Conservation (phyloP, 2,797 vertebrate genomes). For the Psittacula derbiana region DNA sequence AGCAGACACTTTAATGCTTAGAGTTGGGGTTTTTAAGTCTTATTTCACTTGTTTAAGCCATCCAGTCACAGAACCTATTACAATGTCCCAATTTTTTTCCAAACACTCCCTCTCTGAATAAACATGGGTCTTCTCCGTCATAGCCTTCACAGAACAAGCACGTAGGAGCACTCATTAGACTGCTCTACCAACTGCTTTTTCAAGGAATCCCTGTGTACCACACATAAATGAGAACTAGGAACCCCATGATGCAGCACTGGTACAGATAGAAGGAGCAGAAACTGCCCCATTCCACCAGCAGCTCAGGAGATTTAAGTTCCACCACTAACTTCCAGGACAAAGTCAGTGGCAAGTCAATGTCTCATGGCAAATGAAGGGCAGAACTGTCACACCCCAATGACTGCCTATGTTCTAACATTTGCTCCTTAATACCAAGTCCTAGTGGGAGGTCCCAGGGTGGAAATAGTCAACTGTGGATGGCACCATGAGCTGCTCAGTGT, state of each 20-base stretch:
- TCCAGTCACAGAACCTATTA: not conserved
- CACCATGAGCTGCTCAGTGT: not conserved
- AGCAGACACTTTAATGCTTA: not conserved
- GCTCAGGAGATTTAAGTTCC: not conserved
- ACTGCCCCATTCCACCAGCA: not conserved
- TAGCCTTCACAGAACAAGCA: not conserved
- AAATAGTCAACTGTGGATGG: not conserved
- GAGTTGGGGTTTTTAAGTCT: not conserved
- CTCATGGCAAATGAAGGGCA: fast-evolving
- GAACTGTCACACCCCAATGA: fast-evolving
- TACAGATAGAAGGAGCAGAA: not conserved
- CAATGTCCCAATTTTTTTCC: not conserved
- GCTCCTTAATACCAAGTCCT: not conserved
- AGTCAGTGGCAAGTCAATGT: not conserved
- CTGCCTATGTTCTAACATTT: not conserved
- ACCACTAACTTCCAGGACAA: not conserved
- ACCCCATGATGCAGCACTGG: not conserved
- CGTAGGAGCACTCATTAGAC: fast-evolving
- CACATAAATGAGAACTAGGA: not conserved
- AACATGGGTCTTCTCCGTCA: fast-evolving
- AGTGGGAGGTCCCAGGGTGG: not conserved
- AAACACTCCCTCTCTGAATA: not conserved
- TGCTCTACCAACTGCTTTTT: not conserved
- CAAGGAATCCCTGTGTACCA: not conserved
- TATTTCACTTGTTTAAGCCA: not conserved